phyloP scores from a whole-genome alignment of 2,797 vertebrate genomes.

The Sebastes itinus region DNA sequence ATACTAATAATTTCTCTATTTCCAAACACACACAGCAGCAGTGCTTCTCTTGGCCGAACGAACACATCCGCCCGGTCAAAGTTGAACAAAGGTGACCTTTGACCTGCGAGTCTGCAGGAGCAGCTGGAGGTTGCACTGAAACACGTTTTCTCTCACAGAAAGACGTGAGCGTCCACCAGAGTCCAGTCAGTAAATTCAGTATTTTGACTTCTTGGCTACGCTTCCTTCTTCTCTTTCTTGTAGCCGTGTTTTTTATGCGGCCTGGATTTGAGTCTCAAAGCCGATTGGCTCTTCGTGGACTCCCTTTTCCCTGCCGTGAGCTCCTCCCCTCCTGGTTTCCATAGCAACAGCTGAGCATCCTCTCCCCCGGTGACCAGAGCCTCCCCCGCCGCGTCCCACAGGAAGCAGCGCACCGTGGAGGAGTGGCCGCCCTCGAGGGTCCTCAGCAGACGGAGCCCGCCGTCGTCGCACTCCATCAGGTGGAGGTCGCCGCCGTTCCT shows the following conservation, averaged over 20 bases:
- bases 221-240: constrained; percentile 67
- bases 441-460: constrained; percentile 77
- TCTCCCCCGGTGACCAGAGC: constrained; percentile 91
- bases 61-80: background rate
- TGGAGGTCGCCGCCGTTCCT: constrained; percentile 82
- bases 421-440: constrained; percentile 85
- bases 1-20: too few species aligned
- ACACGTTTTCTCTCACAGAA: background rate
- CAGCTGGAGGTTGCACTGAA: background rate
- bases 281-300: constrained; percentile 85
- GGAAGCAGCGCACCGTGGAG: constrained; percentile 88
- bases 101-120: too few species aligned
- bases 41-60: too few species aligned
- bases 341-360: constrained; percentile 92
- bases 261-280: constrained; percentile 85
- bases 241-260: constrained; percentile 80
- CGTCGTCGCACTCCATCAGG: constrained; percentile 80
- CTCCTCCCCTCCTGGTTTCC: constrained; percentile 86
- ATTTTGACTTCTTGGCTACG: background rate
- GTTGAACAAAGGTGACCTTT: background rate
- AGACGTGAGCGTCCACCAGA: background rate
- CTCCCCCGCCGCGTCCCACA: constrained; percentile 82
- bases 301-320: constrained; percentile 75
- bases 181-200: background rate
- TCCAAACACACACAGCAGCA: too few species aligned